Conservation (phyloP, 2,113 vertebrate genomes). For the Irena cyanogastra region DNA sequence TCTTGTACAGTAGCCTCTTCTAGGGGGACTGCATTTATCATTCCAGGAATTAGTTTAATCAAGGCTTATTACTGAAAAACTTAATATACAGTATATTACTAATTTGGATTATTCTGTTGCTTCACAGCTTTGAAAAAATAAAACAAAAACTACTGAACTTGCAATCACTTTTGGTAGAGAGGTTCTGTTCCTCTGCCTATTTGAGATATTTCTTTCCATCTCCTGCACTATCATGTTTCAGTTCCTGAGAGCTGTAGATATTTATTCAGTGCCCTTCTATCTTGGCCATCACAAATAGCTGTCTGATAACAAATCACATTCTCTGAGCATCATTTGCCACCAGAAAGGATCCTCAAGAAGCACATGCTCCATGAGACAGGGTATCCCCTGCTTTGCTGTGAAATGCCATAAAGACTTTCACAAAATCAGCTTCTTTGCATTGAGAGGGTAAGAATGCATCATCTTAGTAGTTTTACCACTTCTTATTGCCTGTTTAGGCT, state of each 20-base stretch:
- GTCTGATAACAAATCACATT: slow-evolving; percentile 53
- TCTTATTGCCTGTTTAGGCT: slow-evolving; percentile 2
- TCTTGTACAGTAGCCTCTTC: neutral
- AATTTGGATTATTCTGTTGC: slow-evolving; percentile 36
- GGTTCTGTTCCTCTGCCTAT: slow-evolving; percentile 31
- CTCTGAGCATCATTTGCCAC: slow-evolving; percentile 26
- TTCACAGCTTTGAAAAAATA: slow-evolving; percentile 10
- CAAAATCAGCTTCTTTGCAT: slow-evolving; percentile 15
- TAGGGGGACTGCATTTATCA: neutral
- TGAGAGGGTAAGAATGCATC: neutral
- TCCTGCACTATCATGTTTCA: neutral
- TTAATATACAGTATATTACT: neutral
- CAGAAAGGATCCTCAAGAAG: slow-evolving; percentile 52
- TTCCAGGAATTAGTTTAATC: slow-evolving; percentile 40
- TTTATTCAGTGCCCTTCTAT: slow-evolving; percentile 41
- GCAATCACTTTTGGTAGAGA: slow-evolving; percentile 5
- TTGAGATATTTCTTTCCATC: slow-evolving; percentile 55
- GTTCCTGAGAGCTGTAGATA: slow-evolving; percentile 53
- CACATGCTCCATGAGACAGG: slow-evolving; percentile 35
- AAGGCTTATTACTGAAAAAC: neutral
- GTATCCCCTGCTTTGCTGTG: slow-evolving; percentile 47
- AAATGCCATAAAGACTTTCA: slow-evolving; percentile 42
- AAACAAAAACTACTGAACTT: slow-evolving; percentile 28
- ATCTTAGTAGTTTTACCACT: slow-evolving; percentile 8
- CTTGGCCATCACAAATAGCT: slow-evolving; percentile 50